phyloP scores from a whole-genome alignment of 2,797 vertebrate genomes.

The Setipinna tenuifilis region DNA sequence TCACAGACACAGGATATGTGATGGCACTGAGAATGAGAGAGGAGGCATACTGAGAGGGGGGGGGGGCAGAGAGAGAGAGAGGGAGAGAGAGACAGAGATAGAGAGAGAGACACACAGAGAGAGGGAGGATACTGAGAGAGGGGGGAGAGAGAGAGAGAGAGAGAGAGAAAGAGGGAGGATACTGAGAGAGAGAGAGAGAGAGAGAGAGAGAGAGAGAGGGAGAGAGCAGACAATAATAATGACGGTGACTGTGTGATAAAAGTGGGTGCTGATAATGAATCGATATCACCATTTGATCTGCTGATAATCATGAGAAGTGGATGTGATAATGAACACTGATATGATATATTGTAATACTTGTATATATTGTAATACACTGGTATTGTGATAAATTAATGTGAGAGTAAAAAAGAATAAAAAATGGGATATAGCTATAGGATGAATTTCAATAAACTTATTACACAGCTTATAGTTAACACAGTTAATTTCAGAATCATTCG shows the following conservation, averaged over 20 bases:
- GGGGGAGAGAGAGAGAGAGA: too few species aligned
- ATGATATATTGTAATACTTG: neutral
- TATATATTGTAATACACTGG: too few species aligned
- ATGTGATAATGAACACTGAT: neutral
- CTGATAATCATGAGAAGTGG: neutral
- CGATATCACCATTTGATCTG: neutral
- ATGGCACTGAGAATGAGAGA: neutral
- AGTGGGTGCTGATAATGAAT: neutral
- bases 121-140: neutral
- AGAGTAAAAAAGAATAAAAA: too few species aligned
- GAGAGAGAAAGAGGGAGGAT: too few species aligned
- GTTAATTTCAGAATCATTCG: too few species aligned
- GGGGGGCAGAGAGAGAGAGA: neutral
- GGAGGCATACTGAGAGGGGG: neutral
- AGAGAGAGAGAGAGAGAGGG: neutral
- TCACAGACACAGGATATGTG: neutral
- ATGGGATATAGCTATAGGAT: too few species aligned
- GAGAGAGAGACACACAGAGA: too few species aligned
- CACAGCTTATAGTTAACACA: too few species aligned
- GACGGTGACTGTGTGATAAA: neutral
- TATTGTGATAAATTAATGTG: too few species aligned
- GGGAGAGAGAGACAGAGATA: neutral
- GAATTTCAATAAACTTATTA: too few species aligned
- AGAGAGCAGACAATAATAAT: neutral
- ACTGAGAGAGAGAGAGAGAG: too few species aligned